Conservation (phyloP, 2,888 invertebrate species). For the Gisinianus flammeolus region DNA sequence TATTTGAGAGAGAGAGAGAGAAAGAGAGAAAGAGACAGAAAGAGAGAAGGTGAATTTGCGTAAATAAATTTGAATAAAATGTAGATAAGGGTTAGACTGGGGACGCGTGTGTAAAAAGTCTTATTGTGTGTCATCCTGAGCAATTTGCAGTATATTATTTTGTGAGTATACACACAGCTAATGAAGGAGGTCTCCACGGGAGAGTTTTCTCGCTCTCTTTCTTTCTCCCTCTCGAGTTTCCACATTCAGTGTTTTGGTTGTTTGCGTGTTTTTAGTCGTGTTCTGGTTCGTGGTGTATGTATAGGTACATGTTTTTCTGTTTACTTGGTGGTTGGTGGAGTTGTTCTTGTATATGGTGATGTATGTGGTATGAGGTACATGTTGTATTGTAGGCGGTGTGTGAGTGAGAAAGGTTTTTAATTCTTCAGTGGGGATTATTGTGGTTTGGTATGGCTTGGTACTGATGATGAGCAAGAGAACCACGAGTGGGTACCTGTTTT, state of each 20-base stretch:
- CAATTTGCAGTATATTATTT: neutral
- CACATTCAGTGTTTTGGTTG: neutral
- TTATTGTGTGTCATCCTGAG: neutral
- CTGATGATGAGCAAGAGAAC: neutral
- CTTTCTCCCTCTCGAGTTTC: conserved; percentile 7
- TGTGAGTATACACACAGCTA: neutral
- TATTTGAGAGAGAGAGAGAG: too few species aligned
- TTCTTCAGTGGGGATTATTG: neutral
- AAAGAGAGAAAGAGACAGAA: too few species aligned
- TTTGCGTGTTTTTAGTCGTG: neutral
- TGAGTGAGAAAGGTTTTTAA: neutral
- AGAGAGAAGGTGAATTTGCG: too few species aligned
- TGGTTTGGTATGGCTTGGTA: neutral
- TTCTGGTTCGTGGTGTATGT: too few species aligned
- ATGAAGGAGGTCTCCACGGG: neutral
- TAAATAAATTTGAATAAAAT: neutral
- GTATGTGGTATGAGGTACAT: neutral
- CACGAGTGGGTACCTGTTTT: conserved; percentile 52
- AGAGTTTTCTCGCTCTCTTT: conserved; percentile 7
- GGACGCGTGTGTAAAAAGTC: neutral
- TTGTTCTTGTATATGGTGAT: neutral
- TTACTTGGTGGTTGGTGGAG: neutral
- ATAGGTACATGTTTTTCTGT: neutral
- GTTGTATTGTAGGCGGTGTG: neutral
- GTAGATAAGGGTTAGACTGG: neutral